These are phyloP conservation scores for Cairina moschata DNA, from an alignment of 2,113 vertebrate species.

Conservation along the genomic window DNA sequence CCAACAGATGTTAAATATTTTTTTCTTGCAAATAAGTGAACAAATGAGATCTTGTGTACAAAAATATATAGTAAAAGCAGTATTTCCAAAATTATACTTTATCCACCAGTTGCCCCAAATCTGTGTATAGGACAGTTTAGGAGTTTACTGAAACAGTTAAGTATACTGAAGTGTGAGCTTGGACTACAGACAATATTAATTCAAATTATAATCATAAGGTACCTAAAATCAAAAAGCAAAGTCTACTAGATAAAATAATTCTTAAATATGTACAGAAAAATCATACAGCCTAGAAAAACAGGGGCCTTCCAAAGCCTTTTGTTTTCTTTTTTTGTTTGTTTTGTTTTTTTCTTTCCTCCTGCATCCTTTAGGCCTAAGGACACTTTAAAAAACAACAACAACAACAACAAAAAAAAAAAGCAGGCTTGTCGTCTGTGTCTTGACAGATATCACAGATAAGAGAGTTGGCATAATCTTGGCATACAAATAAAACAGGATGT, in stretches of 20 bases:
- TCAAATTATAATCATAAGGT: not conserved
- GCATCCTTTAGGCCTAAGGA: constrained; percentile 32
- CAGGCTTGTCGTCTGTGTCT: constrained; percentile 51
- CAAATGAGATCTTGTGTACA: not conserved
- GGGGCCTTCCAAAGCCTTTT: not conserved
- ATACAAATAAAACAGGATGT: constrained; percentile 52
- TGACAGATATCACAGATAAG: constrained; percentile 53
- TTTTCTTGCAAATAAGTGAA: not conserved
- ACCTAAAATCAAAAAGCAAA: not conserved
- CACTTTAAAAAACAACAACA: constrained; percentile 19
- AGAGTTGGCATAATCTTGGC: constrained; percentile 41
- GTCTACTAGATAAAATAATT: not conserved
- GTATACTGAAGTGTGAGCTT: not conserved
- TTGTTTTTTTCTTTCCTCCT: not conserved
- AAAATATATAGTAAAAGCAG: not conserved
- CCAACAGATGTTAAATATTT: not conserved
- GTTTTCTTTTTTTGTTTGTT: not conserved
- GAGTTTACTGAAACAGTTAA: not conserved
- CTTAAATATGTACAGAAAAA: not conserved
- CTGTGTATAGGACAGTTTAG: not conserved
- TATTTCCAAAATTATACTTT: not conserved
- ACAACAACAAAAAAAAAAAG: constrained; percentile 25
- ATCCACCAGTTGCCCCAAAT: not conserved
- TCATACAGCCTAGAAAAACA: not conserved
- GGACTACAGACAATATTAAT: not conserved